These are phyloP conservation scores for Ahaetulla prasina DNA, from an alignment of 2,113 vertebrate species.

Conservation along the genomic window DNA sequence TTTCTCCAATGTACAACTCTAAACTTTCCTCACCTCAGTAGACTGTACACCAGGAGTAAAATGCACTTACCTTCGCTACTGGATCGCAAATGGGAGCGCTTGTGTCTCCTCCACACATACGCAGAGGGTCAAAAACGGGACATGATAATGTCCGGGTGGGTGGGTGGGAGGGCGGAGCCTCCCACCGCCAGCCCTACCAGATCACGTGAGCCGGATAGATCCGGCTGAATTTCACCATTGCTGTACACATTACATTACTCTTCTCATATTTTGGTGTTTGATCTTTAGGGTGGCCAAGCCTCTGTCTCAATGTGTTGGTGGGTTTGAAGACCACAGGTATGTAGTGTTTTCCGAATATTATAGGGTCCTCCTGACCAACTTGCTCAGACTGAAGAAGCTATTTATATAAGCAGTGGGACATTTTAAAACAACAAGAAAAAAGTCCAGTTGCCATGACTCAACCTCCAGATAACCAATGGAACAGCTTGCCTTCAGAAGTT, in stretches of 20 bases:
- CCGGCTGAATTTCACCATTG: too few relatives aligned
- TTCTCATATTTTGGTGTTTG: neutral
- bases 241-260: neutral
- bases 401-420: neutral
- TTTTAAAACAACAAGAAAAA: neutral
- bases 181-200: too few relatives aligned
- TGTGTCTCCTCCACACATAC: too few relatives aligned
- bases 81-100: too few relatives aligned
- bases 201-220: too few relatives aligned
- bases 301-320: neutral
- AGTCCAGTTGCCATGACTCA: neutral
- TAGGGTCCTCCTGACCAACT: neutral
- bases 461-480: neutral
- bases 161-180: too few relatives aligned
- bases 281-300: neutral
- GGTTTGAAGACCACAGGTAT: neutral
- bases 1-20: neutral
- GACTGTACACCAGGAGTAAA: neutral
- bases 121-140: too few relatives aligned
- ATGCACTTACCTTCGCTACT: too few relatives aligned
- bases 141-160: too few relatives aligned
- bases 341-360: neutral
- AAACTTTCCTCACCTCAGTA: neutral
- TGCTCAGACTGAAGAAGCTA: neutral
- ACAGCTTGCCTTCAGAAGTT: too few relatives aligned